phyloP scores from a whole-genome alignment of 2,888 invertebrate genomes.

The Steromphala cineraria region DNA sequence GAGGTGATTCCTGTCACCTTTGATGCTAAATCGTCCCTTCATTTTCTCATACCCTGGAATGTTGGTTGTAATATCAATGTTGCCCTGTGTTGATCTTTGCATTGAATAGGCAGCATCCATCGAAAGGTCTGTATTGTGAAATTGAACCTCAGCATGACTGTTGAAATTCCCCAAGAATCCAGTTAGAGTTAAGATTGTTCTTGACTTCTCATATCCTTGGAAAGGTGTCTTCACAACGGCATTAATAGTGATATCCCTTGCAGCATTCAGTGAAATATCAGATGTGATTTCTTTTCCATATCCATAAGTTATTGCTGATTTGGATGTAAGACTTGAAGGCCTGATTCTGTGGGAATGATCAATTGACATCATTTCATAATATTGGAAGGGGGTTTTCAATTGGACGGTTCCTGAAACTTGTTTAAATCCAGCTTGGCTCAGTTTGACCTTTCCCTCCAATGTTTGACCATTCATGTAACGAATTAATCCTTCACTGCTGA shows the following conservation, averaged over 20 bases:
- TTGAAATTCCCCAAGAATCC: background rate
- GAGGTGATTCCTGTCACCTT: background rate
- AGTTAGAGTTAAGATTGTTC: background rate
- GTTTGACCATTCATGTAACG: constrained; percentile 30
- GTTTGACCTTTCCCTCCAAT: background rate
- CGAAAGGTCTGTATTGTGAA: background rate
- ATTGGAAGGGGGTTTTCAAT: background rate
- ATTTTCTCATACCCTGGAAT: background rate
- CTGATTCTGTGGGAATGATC: background rate
- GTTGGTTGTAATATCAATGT: background rate
- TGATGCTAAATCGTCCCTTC: background rate
- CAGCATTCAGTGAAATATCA: background rate
- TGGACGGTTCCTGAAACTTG: background rate
- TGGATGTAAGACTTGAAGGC: background rate
- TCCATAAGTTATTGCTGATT: constrained; percentile 20
- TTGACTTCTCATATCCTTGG: background rate
- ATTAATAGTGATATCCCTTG: background rate
- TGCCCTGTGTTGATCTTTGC: background rate
- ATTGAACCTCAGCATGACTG: background rate
- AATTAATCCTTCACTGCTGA: constrained; percentile 37
- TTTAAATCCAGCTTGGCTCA: background rate
- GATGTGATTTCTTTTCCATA: background rate
- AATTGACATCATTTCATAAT: background rate
- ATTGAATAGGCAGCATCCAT: background rate
- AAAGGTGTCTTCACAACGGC: background rate